Base-by-base conservation (phyloP, 2,797 vertebrate species). In the Microcaecilia unicolor region DNA sequence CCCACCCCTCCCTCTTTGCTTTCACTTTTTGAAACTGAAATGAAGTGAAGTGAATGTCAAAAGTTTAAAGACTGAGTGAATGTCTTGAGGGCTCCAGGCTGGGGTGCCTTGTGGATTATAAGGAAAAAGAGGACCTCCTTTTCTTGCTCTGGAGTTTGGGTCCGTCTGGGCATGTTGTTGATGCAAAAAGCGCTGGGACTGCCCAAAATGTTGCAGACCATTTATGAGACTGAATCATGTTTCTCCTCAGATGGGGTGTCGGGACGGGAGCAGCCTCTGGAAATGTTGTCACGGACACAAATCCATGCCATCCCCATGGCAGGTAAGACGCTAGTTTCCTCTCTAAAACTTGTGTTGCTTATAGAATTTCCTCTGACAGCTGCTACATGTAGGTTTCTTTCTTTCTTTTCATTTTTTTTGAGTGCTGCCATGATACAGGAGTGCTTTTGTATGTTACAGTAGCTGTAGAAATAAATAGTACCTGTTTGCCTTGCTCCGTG, bases 171-270 rank as follows among this genome's bases (percentile, higher is more conserved):
- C 83, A 93, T 92, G 90, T 85, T 92, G 77, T 84, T 92, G 62
- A 80, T 86, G 72, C 88, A 89, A 60, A 84, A 83, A 4, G 84
- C 87, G 48, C 86, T 84, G 74, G 88, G 85, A 74, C 84, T 90
- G 59, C 84, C 84, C 74, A 79, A 84, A 66, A 91, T 93, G 90
- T 82, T 93, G 77, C 91, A 93, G 80, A 93, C 91, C 58, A 93
- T 92, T 81, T 92, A 91, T 57, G 91, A 93, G 80, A 91, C 88
- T 2, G 91, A 93, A 74, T 89, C 90, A 61, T 91, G 87, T 76
- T 88, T 93, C 64, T 92, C 88, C 28, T 77, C 89, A 64, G 72
- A 89, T 65, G 86, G 87, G 61, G 74, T 78, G 44, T 65, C 81
- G 22, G 57, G 74, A 76, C 74, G 58, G 35, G 88, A 87, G 51